Evolutionary conservation across 2,888 invertebrate species (phyloP).

Genomic region (Rutpela maculata): DNA sequence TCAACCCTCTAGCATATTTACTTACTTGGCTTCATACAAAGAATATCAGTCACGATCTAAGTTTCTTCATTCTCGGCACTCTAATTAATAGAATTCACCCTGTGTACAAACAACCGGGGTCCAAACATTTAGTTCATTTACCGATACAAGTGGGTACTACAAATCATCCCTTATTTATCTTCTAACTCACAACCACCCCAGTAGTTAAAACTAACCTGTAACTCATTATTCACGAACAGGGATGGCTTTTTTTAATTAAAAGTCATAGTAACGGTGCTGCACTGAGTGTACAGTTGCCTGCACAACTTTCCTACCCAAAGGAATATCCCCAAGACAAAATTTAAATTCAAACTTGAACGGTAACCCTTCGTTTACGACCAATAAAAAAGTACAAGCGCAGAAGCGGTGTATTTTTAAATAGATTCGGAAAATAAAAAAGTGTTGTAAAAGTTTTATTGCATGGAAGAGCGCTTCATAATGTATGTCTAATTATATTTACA

Average conservation of each 20-base stretch:
- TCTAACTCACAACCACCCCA: constrained; percentile 24
- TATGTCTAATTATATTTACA: background rate
- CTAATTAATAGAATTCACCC: constrained; percentile 20
- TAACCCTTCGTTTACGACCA: constrained; percentile 42
- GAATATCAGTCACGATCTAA: constrained; percentile 1
- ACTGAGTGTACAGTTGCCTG: constrained; percentile 12
- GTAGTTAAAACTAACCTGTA: constrained; percentile 39
- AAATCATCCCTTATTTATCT: constrained; percentile 32
- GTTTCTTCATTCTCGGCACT: constrained; percentile 4
- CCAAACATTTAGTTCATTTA: constrained; percentile 28
- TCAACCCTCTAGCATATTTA: background rate
- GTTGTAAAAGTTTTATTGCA: constrained; percentile 26
- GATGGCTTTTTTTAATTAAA: constrained; percentile 39
- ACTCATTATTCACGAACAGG: constrained; percentile 22
- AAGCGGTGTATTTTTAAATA: constrained; percentile 52
- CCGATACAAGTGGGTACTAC: constrained; percentile 32
- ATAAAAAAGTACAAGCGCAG: constrained; percentile 31
- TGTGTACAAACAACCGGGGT: constrained; percentile 16
- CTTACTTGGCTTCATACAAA: constrained; percentile 1
- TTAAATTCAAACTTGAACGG: constrained; percentile 38
- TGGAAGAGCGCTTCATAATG: constrained; percentile 7
- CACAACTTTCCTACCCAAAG: background rate
- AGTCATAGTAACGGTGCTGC: constrained; percentile 20
- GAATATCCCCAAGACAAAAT: constrained; percentile 36
- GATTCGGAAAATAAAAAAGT: constrained; percentile 35